Base-by-base conservation (phyloP, 2,888 invertebrate species). In the Erebia epiphron region DNA sequence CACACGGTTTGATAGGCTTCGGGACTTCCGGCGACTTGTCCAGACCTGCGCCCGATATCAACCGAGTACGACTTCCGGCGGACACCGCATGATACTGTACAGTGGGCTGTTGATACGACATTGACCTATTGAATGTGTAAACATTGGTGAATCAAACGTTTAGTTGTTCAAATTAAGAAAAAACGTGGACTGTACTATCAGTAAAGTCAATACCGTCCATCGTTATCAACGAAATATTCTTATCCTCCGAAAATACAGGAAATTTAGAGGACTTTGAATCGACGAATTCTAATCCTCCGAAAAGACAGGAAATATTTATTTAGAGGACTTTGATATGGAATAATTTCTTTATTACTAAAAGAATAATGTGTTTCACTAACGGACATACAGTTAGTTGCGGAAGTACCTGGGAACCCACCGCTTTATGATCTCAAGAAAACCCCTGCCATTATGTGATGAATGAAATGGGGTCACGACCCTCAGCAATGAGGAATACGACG, bases 11-110 rank as follows among this genome's bases (percentile, higher is more conserved):
- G 83, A 85, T 84, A 83, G 75, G 78, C 82, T 86, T 87, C 89
- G 87, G 86, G 83, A 80, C 83, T 87, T 79, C 79, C 79, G 75
- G 75, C 71, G 81, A 87, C 89, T 85, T 84, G 89, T 86, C 82
- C 82, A 80, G 87, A 89, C 89, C 80, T 86, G 90, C 81, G 79
- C 83, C 80, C 80, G 80, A 84, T 91, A 91, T 90, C 90, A 82
- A 69, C 75, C 82, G 7, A 61, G 54, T 54, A 74, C 56, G 86
- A 79, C 86, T 86, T 92, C 92, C 92, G 89, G 83, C 91, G 91
- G 90, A 90, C 88, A 90, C 86, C 90, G 84, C 89, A 85, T 73
- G 74, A 75, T 76, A 76, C 75, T 68, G 67, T 62, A 67, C 56
- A 26, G 5, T 11, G 21, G 13, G 56, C 61, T 73, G 65, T 61